Evolutionary conservation across 2,113 vertebrate genomes (phyloP).

Genomic region (Dunckerocampus dactyliophorus): DNA sequence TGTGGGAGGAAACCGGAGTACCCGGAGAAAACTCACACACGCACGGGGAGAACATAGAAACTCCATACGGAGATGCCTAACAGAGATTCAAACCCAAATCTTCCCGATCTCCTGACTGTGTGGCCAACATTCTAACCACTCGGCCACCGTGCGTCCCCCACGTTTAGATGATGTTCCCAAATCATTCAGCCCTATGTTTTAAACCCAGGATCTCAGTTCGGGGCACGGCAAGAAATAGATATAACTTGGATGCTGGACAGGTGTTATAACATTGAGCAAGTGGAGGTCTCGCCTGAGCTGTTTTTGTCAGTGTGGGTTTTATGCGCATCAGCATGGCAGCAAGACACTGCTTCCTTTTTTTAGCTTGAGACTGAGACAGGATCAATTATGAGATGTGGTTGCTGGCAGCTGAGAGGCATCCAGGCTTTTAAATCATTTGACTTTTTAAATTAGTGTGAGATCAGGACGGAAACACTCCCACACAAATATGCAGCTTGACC

Average conservation of each 20-base stretch:
- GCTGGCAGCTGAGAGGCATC: slow-evolving; percentile 41
- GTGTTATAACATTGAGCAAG: slow-evolving; percentile 32
- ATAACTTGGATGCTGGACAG: slow-evolving; percentile 6
- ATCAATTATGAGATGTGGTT: slow-evolving; percentile 36
- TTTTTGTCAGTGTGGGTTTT: slow-evolving; percentile 41
- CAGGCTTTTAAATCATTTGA: slow-evolving; percentile 38
- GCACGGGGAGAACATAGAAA: too few species aligned
- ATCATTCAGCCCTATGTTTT: too few species aligned
- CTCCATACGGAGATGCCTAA: too few species aligned
- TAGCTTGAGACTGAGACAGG: slow-evolving; percentile 50
- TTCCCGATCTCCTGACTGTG: too few species aligned
- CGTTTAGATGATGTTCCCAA: too few species aligned
- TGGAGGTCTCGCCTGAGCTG: slow-evolving; percentile 35
- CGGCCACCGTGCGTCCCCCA: too few species aligned
- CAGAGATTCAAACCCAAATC: too few species aligned
- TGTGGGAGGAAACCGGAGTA: too few species aligned
- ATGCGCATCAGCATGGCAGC: slow-evolving; percentile 34
- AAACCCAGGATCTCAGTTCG: too few species aligned
- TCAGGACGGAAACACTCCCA: slow-evolving; percentile 25
- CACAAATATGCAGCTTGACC: slow-evolving; percentile 24
- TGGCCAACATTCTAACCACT: too few species aligned
- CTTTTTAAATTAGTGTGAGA: slow-evolving; percentile 37
- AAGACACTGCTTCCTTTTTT: slow-evolving; percentile 54
- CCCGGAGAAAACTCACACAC: too few species aligned
- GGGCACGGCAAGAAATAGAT: not conserved